Base-by-base conservation (phyloP, 2,888 invertebrate genomes). In the Cosmia trapezina region DNA sequence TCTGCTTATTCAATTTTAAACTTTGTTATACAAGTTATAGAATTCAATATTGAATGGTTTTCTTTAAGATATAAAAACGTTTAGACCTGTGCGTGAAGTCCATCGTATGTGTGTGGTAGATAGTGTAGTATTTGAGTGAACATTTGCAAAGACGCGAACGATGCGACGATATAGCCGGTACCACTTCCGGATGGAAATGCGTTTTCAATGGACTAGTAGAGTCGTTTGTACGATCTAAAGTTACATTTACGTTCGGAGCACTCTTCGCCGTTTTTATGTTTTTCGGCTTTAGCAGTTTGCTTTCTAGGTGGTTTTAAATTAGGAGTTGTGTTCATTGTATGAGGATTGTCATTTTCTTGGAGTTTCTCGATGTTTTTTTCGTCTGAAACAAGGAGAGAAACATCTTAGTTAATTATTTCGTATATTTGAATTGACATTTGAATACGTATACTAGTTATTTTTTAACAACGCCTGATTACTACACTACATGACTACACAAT, bases 161-260 rank as follows among this genome's bases (percentile, higher is more conserved):
- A 89, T 89, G 91, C 88, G 89, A 88, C 90, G 90, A 91, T 90
- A 87, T 89, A 90, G 90, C 90, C 85, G 80, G 88, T 83, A 89
- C 90, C 88, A 89, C 89, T 92, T 93, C 91, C 89, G 90, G 89
- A 89, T 91, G 91, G 90, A 93, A 93, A 93, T 93, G 92, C 91
- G 90, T 86, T 86, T 86, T 89, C 89, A 87, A 90, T 90, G 85
- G 89, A 85, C 85, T 84, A 82, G 81, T 83, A 81, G 82, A 78
- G 77, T 84, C 87, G 83, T 82, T 83, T 83, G 82, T 81, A 83
- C 83, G 79, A 83, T 83, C 82, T 85, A 72, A 82, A 83, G 83
- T 87, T 87, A 88, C 84, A 83, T 86, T 75, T 79, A 81, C 73
- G 68, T 78, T 83, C 68, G 61, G 74, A 80, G 73, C 66, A 80